Base-by-base conservation (phyloP, 2,888 invertebrate species). In the Lottia gigantea region DNA sequence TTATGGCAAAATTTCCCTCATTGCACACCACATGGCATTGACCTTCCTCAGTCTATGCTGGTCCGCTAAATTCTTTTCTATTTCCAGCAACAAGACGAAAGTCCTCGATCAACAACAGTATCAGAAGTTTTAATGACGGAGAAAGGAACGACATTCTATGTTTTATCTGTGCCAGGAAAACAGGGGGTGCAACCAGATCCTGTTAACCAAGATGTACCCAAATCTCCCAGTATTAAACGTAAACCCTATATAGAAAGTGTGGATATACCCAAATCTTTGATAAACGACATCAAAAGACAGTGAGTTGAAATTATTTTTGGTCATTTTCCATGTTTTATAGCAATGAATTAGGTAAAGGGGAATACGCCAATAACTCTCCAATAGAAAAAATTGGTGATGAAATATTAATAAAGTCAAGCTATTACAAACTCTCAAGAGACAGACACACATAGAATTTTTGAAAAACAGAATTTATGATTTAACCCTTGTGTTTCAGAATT, bases 61-160 rank as follows among this genome's bases (percentile, higher is more conserved):
- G 6, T 31, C 2, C 2, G 31, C 6, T 3, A 31, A 31, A 31
- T 40, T 40, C 40, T 6, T 40, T 4, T 40, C 11, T 40, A 40
- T 8, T 55, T 55, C 19, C 55, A 55, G 55, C 19, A 23, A 14
- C 55, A n/a, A 55, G 55, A 55, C 19, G 12, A 55, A 23, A 55
- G 64, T 47, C 73, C 81, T 15, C 72, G 81, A 19, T 72, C 81
- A 23, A 73, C 76, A 31, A 78, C 82, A 4, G 81, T 86, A 12
- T 78, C 76, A 23, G 86, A 87, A 65, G 81, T 85, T 12, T 72
- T 88, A 16, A 73, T 74, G 14, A 86, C 87, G 8, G 80, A 80
- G 16, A 85, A 81, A 66, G 88, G 88, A 14, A 87, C 86, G 8
- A 80, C 82, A 19, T 88, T 87, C 75, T 86, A 85, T 71, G 83